Conservation (phyloP, 2,113 vertebrate species). For the Leuciscus idus region DNA sequence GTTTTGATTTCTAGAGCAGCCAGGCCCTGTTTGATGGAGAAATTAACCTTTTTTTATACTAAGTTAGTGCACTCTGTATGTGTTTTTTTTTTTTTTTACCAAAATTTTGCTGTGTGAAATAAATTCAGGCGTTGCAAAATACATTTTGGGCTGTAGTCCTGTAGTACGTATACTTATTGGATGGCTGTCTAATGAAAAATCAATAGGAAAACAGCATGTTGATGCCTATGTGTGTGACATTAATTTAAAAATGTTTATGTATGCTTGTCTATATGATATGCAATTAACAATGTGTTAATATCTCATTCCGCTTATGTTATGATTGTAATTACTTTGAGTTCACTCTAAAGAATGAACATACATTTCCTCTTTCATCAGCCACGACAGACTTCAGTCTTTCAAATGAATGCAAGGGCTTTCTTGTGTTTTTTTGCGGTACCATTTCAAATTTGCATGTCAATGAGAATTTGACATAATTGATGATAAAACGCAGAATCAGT, state of each 20-base stretch:
- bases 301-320: neutral
- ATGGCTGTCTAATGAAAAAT: neutral
- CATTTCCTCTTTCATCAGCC: neutral
- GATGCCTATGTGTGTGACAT: neutral
- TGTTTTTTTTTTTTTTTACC: too few species aligned
- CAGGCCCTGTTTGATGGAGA: neutral
- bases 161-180: neutral
- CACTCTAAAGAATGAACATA: neutral
- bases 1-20: neutral
- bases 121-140: neutral
- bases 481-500: neutral
- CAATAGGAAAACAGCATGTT: neutral
- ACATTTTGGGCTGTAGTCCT: neutral
- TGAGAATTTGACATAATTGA: neutral
- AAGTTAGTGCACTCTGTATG: neutral
- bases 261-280: neutral
- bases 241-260: neutral
- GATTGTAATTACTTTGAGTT: neutral
- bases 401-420: neutral
- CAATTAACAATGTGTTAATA: neutral
- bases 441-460: neutral
- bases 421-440: neutral
- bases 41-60: neutral
- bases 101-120: neutral
- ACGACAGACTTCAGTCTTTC: neutral